These are phyloP conservation scores for Nannospalax galili DNA, from an alignment of 2,113 vertebrate species.

Conservation along the genomic window DNA sequence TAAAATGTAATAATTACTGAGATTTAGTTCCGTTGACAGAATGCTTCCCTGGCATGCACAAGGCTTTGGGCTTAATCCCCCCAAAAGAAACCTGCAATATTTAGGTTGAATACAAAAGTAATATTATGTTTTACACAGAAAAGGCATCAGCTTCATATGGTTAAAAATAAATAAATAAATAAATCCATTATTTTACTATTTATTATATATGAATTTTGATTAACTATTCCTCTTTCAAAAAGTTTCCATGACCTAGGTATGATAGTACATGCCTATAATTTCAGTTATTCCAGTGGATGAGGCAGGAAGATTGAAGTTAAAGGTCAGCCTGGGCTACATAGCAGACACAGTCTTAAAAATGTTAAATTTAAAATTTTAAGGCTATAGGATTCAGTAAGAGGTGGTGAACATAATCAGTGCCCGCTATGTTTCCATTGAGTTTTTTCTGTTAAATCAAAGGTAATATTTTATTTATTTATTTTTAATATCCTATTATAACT, in stretches of 20 bases:
- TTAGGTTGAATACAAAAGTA: slow-evolving; percentile 25
- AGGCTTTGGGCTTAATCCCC: neutral
- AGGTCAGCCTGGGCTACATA: neutral
- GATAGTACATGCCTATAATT: neutral
- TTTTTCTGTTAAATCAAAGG: neutral
- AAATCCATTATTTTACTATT: neutral
- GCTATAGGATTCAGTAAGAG: neutral
- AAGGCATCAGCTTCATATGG: neutral
- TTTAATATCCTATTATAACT: too few relatives aligned
- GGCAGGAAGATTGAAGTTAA: neutral
- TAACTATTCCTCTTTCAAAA: neutral
- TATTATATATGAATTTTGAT: neutral
- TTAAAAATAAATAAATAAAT: slow-evolving; percentile 22
- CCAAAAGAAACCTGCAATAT: neutral
- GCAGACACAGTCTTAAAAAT: neutral
- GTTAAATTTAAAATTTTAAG: neutral
- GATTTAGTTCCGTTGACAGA: neutral
- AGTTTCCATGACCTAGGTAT: neutral
- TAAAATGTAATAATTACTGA: neutral
- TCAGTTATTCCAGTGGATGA: neutral
- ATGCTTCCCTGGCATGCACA: neutral
- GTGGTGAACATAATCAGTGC: fast-evolving
- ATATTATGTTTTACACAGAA: neutral
- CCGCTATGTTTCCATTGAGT: neutral
- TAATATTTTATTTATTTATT: too few relatives aligned